Base-by-base conservation (phyloP, 2,888 invertebrate species). In the Drosophila subquinaria region DNA sequence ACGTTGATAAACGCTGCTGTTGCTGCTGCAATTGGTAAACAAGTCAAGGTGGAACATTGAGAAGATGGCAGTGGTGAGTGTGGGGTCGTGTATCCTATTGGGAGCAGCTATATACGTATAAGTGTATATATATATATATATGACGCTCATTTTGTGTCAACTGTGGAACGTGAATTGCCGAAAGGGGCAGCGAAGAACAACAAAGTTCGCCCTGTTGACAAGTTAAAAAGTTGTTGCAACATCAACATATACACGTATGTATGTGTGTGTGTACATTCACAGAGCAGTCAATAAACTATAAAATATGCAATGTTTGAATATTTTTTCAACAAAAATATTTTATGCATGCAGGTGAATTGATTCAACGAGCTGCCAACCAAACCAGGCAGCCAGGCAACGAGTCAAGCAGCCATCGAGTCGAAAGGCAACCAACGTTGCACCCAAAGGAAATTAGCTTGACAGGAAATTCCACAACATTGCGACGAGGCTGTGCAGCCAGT, bases 401-500 rank as follows among this genome's bases (percentile, higher is more conserved):
- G 69, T 59, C 65, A 62, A 51, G 23, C 61, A 66, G 69, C 69
- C 72, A 70, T 17, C 33, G 6, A 66, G 70, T 43, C 71, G 65
- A 27, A 27, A 27, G 73, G 65, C 73, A 69, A 70, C 72, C 75
- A 72, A 48, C 69, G 76, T 60, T 73, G 81, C 81, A 81, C 90
- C 89, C 90, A 82, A 89, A 90, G 90, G 90, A 89, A 90, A 90
- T 90, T 90, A 90, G 90, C 88, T 88, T 90, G 87, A 90, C 89
- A 89, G 88, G 85, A 90, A 87, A 90, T 88, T 83, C 87, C 89
- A 87, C 88, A 90, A 83, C 82, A 78, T 63, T 65, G 73, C 72
- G 73, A 70, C 65, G 65, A 56, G 71, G 73, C 73, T 73, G 60
- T 67, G 76, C 59, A 67, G 51, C 73, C 81, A 81, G 61, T 40